Evolutionary conservation across 2,797 vertebrate species (phyloP).

Genomic region (Cottoperca gobio): DNA sequence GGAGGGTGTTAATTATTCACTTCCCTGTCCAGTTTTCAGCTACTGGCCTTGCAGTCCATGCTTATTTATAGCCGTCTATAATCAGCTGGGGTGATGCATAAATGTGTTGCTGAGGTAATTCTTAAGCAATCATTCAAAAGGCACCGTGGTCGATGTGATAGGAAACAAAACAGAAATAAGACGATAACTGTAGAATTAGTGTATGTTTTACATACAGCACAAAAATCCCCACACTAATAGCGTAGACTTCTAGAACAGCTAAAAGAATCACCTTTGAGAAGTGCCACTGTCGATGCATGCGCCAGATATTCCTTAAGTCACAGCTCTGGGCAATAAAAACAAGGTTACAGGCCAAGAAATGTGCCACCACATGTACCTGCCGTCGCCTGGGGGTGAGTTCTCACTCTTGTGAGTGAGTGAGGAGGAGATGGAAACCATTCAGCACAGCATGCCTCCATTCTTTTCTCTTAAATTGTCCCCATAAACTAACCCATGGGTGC

Average conservation of each 20-base stretch:
- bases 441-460: constrained; percentile 48
- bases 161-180: constrained; percentile 11
- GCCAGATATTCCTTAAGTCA: constrained; percentile 71
- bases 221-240: neutral
- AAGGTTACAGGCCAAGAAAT: constrained; percentile 70
- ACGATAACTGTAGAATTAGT: neutral
- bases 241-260: neutral
- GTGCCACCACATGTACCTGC: constrained; percentile 71
- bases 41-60: constrained; percentile 28
- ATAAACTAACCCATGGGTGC: constrained; percentile 53
- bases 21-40: constrained; percentile 50
- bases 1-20: constrained; percentile 65
- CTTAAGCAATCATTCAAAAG: constrained; percentile 34
- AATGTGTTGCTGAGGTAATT: constrained; percentile 54
- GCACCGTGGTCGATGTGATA: constrained; percentile 1
- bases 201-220: neutral
- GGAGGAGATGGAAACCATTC: constrained; percentile 63
- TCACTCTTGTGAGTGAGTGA: constrained; percentile 49
- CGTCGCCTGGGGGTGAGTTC: constrained; percentile 63
- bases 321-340: constrained; percentile 70
- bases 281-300: constrained; percentile 51
- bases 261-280: constrained; percentile 22
- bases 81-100: constrained; percentile 48
- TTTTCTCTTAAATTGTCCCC: constrained; percentile 42
- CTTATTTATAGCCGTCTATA: constrained; percentile 60